phyloP scores from a whole-genome alignment of 2,113 vertebrate species.

The human region GRCh38 chr14:54981001-54981500 shows the following conservation, averaged over 20 bases:
- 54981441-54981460: neutral
- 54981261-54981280: neutral
- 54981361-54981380: neutral
- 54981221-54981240: no score
- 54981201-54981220: no score
- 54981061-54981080: neutral
- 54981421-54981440: neutral
- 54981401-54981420: neutral
- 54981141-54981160: slow-evolving; percentile 32
- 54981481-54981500: slow-evolving; percentile 12
- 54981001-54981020: no score
- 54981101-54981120: neutral
- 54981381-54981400: slow-evolving; percentile 36
- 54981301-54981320: neutral
- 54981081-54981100: neutral
- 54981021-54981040: no score
- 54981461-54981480: neutral
- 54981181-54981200: neutral
- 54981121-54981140: neutral
- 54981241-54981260: neutral
- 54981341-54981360: neutral
- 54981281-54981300: neutral
- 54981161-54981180: neutral
- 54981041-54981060: neutral
- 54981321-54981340: neutral